phyloP scores from a whole-genome alignment of 2,888 invertebrate species.

The Rotaria socialis region DNA sequence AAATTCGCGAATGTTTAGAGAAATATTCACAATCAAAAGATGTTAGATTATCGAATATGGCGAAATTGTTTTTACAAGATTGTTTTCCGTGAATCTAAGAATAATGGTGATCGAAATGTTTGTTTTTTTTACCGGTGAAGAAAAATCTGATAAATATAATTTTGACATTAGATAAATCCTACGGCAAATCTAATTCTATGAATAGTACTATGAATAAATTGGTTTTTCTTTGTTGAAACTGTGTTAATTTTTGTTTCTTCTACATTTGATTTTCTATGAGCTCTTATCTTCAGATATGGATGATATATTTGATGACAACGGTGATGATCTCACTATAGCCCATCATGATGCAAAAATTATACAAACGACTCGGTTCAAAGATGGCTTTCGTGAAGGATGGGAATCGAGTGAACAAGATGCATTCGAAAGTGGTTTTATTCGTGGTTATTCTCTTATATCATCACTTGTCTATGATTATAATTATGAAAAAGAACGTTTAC shows the following conservation, averaged over 20 bases:
- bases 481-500: neutral
- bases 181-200: too few relatives aligned
- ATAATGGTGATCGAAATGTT: neutral
- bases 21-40: conserved; percentile 38
- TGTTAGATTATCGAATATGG: conserved; percentile 41
- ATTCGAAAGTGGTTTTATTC: conserved; percentile 24
- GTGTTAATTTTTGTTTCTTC: neutral
- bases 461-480: neutral
- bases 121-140: neutral
- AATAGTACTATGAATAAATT: neutral
- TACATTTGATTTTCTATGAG: neutral
- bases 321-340: conserved; percentile 1
- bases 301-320: conserved; percentile 6
- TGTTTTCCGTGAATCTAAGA: conserved; percentile 25
- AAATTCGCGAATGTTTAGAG: conserved; percentile 36
- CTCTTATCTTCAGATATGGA: conserved; percentile 1
- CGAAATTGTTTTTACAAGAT: conserved; percentile 39
- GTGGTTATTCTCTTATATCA: neutral
- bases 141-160: neutral
- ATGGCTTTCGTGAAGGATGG: conserved; percentile 23
- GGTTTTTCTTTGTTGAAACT: neutral
- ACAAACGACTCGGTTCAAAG: neutral
- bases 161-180: too few relatives aligned
- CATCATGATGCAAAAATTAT: neutral
- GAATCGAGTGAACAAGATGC: conserved; percentile 27